Evolutionary conservation across 1,140 invertebrate species (phyloP), one percentile per base, ranked within the genome.

Genomic region (Drosophila pectinifera): DNA sequence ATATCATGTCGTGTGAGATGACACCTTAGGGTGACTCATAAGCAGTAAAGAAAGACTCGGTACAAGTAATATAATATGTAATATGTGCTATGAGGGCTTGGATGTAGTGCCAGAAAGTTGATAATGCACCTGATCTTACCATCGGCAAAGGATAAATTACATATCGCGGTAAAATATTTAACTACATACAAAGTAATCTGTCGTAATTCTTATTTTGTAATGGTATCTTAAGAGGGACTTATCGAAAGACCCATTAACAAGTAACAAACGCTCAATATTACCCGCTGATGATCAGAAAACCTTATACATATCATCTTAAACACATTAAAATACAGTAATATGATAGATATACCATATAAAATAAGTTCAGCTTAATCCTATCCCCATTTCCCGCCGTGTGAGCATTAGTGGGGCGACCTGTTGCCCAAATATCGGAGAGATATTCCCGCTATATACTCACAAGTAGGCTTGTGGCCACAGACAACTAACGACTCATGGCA

Each of bases 401-500:
- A 22, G 20, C 34, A 34, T 61, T 6, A 14, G 31, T 5, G 3
- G 67, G 14, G 51, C 59, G 57, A 58, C 62, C 57, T 65, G 45
- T 54, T 63, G 45, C 49, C 58, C 53, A 46, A 68, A 70, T 57
- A 68, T 68, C 20, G 13, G 14, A 51, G 20, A 68, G 45, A 51
- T 68, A 51, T 26, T 34, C 38, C 13, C 18, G 16, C 28, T 24
- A 38, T 13, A 49, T 48, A 34, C 26, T 18, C 22, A 20, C 11
- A 20, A 58, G 24, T 41, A 26, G 58, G 34, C 58, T 41, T 51
- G 16, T 14, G 36, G 26, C 43, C 34, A 41, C 59, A 65, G 61
- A 68, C 36, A 67, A 51, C 59, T 41, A 63, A 61, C 78, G 73
- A 89, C 67, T 91, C 89, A 91, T 91, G 38, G 42, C 28, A 69